Evolutionary conservation across 2,113 vertebrate species (phyloP).

Genomic region (Eretmochelys imbricata): DNA sequence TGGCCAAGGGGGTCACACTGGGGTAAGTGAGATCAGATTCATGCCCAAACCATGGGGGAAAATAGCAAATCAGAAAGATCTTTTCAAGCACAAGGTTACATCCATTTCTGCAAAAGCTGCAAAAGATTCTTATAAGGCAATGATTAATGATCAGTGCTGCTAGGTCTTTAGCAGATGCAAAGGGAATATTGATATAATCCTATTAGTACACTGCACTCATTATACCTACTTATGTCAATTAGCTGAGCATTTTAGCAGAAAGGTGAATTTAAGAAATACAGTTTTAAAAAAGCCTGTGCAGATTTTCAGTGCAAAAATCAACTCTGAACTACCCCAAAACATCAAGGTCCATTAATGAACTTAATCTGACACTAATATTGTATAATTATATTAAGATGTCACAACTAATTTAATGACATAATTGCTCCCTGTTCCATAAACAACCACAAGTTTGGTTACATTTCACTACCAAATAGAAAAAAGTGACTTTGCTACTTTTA

Average conservation of each 20-base stretch:
- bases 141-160: conserved; percentile 69
- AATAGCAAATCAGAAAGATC: conserved; percentile 53
- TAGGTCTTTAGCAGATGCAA: conserved; percentile 69
- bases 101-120: conserved; percentile 43
- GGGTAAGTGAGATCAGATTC: conserved; percentile 12
- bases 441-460: conserved; percentile 46
- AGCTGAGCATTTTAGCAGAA: conserved; percentile 74
- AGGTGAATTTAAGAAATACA: conserved; percentile 67
- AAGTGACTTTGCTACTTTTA: background rate
- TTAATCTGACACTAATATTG: conserved; percentile 76
- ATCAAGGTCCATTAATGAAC: conserved; percentile 71
- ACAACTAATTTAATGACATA: conserved; percentile 74
- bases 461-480: conserved; percentile 15
- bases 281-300: conserved; percentile 40
- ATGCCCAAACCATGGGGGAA: conserved; percentile 17
- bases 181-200: conserved; percentile 75
- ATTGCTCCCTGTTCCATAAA: conserved; percentile 52
- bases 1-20: background rate
- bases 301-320: conserved; percentile 69
- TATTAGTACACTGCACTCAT: conserved; percentile 69
- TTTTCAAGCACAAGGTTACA: conserved; percentile 42
- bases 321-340: conserved; percentile 65
- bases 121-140: conserved; percentile 63
- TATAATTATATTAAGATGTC: conserved; percentile 78
- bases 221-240: conserved; percentile 78